phyloP scores from a whole-genome alignment of 1,140 invertebrate genomes.

The Lucilia cuprina region DNA sequence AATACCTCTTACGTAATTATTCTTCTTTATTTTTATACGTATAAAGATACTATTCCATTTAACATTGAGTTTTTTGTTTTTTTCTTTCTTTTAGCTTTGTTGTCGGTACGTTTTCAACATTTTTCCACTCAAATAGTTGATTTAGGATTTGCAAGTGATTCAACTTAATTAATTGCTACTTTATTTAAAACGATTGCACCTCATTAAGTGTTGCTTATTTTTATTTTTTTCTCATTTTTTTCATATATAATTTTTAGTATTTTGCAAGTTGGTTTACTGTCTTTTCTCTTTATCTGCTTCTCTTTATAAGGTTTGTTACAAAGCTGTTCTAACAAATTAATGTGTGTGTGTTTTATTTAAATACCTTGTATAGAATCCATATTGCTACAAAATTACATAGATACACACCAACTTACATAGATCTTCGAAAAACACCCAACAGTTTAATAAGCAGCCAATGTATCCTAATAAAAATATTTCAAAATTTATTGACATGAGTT shows the following conservation, averaged over 20 bases:
- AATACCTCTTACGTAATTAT: slow-evolving; percentile 23
- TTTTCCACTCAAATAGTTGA: slow-evolving; percentile 22
- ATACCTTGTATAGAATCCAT: no score
- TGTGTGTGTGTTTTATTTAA: no score
- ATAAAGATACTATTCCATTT: not conserved
- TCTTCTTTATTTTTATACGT: not conserved
- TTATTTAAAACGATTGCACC: slow-evolving; percentile 29
- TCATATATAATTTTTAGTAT: not conserved
- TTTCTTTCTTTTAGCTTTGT: not conserved
- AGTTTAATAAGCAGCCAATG: no score
- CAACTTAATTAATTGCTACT: slow-evolving; percentile 33
- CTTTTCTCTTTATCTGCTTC: no score
- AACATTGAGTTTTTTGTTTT: not conserved
- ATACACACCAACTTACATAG: no score
- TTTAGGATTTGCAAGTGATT: slow-evolving; percentile 30
- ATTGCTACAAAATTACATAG: no score
- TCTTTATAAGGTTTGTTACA: no score
- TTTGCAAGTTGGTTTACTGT: no score
- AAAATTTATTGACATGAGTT: no score
- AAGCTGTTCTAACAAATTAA: no score
- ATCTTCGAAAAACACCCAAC: no score
- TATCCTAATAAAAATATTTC: no score
- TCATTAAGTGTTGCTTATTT: slow-evolving; percentile 24
- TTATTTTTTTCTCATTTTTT: slow-evolving; percentile 1
- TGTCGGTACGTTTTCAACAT: not conserved